These are phyloP conservation scores for Philereme transversata DNA, from an alignment of 2,888 invertebrate species.

Conservation along the genomic window DNA sequence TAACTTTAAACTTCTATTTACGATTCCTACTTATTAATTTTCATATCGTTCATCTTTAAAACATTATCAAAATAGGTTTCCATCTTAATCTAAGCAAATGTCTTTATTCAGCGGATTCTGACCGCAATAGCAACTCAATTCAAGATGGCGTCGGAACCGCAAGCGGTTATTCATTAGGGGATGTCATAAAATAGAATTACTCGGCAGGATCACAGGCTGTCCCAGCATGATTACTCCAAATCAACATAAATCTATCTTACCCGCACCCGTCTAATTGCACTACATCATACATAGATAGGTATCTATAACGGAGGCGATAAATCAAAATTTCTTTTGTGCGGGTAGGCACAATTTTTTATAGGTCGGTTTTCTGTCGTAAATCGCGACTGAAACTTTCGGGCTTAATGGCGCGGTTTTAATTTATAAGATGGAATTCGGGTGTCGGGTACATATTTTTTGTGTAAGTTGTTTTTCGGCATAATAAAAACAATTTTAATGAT, in stretches of 20 bases:
- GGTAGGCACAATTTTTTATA: slow-evolving; percentile 61
- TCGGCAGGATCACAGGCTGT: slow-evolving; percentile 66
- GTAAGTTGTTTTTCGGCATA: background rate
- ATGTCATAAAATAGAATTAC: slow-evolving; percentile 75
- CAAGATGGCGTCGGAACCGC: slow-evolving; percentile 65
- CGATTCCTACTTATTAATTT: too few relatives aligned
- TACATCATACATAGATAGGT: slow-evolving; percentile 48
- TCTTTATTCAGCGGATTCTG: slow-evolving; percentile 8
- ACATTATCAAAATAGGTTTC: too few relatives aligned
- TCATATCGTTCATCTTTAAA: too few relatives aligned
- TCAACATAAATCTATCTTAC: slow-evolving; percentile 80
- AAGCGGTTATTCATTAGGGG: slow-evolving; percentile 63
- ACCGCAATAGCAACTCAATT: slow-evolving; percentile 26
- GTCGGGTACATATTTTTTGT: slow-evolving; percentile 14
- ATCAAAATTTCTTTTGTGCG: slow-evolving; percentile 76
- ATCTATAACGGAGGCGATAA: slow-evolving; percentile 54
- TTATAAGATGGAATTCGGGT: slow-evolving; percentile 44
- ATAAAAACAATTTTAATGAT: background rate
- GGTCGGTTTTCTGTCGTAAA: slow-evolving; percentile 62
- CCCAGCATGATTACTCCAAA: slow-evolving; percentile 71
- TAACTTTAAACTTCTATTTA: too few relatives aligned
- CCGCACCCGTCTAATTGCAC: slow-evolving; percentile 77
- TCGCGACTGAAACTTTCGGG: slow-evolving; percentile 58
- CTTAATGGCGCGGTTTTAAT: slow-evolving; percentile 54
- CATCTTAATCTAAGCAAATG: slow-evolving; percentile 7